Evolutionary conservation across 2,113 vertebrate species (phyloP).

Genomic region (Ammodytes dubius): DNA sequence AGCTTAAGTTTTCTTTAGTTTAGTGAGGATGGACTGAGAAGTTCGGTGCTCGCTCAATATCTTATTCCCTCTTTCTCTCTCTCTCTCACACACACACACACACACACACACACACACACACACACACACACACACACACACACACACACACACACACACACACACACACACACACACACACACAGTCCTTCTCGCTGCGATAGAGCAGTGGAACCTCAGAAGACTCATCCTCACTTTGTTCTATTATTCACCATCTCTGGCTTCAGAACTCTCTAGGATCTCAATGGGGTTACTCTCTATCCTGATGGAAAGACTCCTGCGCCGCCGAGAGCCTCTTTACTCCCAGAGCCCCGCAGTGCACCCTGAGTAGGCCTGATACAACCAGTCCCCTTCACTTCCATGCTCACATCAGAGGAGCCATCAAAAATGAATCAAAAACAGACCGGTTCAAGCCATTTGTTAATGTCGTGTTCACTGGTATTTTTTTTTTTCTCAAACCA

Average conservation of each 20-base stretch:
- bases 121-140: slow-evolving; percentile 5
- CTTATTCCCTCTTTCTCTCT: slow-evolving; percentile 1
- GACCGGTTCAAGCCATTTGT: slow-evolving; percentile 69
- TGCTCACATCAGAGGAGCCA: slow-evolving; percentile 71
- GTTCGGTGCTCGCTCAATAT: slow-evolving; percentile 13
- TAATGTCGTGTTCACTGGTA: slow-evolving; percentile 63
- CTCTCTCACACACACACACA: slow-evolving; percentile 17
- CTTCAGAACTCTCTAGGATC: slow-evolving; percentile 84
- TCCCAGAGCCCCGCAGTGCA: slow-evolving; percentile 49
- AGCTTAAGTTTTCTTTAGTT: slow-evolving; percentile 48
- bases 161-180: slow-evolving; percentile 27
- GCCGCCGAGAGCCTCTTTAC: slow-evolving; percentile 76
- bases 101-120: slow-evolving; percentile 40
- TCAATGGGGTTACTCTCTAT: slow-evolving; percentile 77
- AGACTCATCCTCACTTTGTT: slow-evolving; percentile 87
- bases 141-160: slow-evolving; percentile 38
- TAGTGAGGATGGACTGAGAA: slow-evolving; percentile 41
- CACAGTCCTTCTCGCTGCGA: slow-evolving; percentile 55
- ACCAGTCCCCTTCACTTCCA: slow-evolving; percentile 64
- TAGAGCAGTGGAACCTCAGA: slow-evolving; percentile 83
- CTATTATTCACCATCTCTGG: slow-evolving; percentile 88
- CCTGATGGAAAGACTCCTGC: slow-evolving; percentile 74
- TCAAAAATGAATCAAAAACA: slow-evolving; percentile 78
- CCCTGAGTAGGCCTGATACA: slow-evolving; percentile 57
- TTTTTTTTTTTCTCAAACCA: slow-evolving; percentile 39